Evolutionary conservation across 1,140 invertebrate genomes (phyloP).

Genomic region (Aphis gossypii): DNA sequence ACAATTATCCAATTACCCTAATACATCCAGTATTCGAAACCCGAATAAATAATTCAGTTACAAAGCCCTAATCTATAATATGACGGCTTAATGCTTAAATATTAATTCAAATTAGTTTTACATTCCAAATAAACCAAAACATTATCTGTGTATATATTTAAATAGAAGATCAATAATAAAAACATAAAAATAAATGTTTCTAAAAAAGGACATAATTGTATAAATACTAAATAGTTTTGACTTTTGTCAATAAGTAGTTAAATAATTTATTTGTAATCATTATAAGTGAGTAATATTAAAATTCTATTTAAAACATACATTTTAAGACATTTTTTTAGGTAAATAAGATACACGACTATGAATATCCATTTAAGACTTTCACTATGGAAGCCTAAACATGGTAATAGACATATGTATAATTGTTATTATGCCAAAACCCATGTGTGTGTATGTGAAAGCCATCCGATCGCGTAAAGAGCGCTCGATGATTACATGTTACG

Average conservation of each 20-base stretch:
- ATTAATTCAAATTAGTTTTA: not conserved
- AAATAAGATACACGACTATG: not conserved
- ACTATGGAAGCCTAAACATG: conserved; percentile 44
- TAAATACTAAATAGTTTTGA: not conserved
- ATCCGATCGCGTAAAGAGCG: conserved; percentile 50
- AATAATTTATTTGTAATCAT: not conserved
- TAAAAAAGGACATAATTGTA: not conserved
- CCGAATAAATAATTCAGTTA: not conserved
- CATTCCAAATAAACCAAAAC: not conserved
- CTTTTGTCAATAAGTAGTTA: not conserved
- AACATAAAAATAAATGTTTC: not conserved
- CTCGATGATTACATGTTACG: conserved; percentile 50
- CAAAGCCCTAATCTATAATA: not conserved
- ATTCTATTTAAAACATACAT: not conserved
- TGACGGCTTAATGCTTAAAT: not conserved
- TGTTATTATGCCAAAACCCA: conserved; percentile 52
- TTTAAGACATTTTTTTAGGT: not conserved
- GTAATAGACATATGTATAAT: conserved; percentile 51
- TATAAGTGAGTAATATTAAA: not conserved
- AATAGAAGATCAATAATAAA: not conserved
- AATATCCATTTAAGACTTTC: conserved; percentile 38
- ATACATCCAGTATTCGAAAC: not conserved
- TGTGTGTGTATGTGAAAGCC: conserved; percentile 43
- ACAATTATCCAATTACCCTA: not conserved
- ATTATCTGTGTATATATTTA: not conserved